Base-by-base conservation (phyloP, 2,797 vertebrate genomes). In the Malurus splendens region DNA sequence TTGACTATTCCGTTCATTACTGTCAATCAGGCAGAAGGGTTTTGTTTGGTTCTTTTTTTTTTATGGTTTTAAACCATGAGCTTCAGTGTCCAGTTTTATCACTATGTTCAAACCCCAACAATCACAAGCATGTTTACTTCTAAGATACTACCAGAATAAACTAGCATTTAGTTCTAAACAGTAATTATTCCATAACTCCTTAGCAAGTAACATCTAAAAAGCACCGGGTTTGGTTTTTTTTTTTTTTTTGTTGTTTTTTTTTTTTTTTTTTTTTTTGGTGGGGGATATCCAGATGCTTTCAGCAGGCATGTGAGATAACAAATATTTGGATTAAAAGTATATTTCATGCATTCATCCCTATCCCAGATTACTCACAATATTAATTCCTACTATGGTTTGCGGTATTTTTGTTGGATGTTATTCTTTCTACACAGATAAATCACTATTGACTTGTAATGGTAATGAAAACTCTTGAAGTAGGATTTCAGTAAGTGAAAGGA, bases 321-420 rank as follows among this genome's bases (percentile, higher is more conserved):
- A 41, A 23, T 79, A 8, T 20, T 77, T 30, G 6, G 8, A 52
- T 65, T 85, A 28, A 38, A 85, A 59, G 10, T 25, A 0, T 28
- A 3, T 64, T 18, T 68, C 5, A 2, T 0, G 0, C 1, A 0
- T 60, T 72, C 13, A 27, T 75, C 71, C 22, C 42, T 44, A 19
- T 64, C 22, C 10, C 2, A 1, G 22, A 8, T 66, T 50, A 16
- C 15, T 62, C 90, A 8, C 4, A 12, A 14, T 27, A 9, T 28
- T 45, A 47, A 18, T 4, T 65, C 12, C 20, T 70, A 1, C 27
- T 78, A 7, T 2, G 4, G 3, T 45, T 79, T 65, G 28, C 16
- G 47, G 27, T 73, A 16, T 51, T 87, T 75, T 25, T 71, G 28
- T 55, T 50, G 28, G 23, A 9, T 65, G 5, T 36, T 80, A 24